These are phyloP conservation scores for Desmophyllum pertusum DNA, from an alignment of 92 coral and sea anemone species.

Conservation along the genomic window DNA sequence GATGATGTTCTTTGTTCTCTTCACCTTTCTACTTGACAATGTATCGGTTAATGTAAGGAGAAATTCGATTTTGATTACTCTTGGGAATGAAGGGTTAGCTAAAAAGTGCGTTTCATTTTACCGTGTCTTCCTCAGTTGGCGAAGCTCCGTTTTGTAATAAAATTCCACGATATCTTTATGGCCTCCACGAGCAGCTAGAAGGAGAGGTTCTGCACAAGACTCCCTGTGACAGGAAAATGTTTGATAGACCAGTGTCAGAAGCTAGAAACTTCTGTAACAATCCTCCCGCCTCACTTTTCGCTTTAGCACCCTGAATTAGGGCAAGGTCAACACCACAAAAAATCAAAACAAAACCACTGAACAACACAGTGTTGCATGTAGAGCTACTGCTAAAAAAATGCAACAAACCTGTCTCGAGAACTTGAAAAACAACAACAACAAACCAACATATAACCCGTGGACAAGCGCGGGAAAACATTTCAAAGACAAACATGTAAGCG, in stretches of 20 bases:
- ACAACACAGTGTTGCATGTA: too few relatives aligned
- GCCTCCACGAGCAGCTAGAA: slow-evolving; percentile 90
- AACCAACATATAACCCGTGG: neutral
- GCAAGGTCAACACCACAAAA: too few relatives aligned
- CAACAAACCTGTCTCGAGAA: too few relatives aligned
- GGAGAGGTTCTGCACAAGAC: slow-evolving; percentile 77
- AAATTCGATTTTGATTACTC: neutral
- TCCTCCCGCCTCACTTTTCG: too few relatives aligned
- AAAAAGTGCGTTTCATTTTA: slow-evolving; percentile 4
- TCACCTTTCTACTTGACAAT: neutral
- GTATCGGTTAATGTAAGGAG: neutral
- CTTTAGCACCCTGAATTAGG: too few relatives aligned
- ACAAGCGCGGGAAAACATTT: neutral
- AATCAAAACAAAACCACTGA: too few relatives aligned
- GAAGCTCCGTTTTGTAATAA: slow-evolving; percentile 87
- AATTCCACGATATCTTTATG: slow-evolving; percentile 87
- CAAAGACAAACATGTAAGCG: too few relatives aligned
- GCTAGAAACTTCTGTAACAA: neutral
- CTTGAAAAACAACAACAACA: too few relatives aligned
- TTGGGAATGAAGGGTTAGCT: neutral
- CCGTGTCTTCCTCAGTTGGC: slow-evolving; percentile 89
- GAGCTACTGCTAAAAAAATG: too few relatives aligned
- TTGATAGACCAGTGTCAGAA: neutral
- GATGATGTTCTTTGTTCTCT: neutral
- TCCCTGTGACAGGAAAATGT: slow-evolving; percentile 41